Conservation (phyloP, 92 coral and sea anemone species). For the Actinostola sp. region DNA sequence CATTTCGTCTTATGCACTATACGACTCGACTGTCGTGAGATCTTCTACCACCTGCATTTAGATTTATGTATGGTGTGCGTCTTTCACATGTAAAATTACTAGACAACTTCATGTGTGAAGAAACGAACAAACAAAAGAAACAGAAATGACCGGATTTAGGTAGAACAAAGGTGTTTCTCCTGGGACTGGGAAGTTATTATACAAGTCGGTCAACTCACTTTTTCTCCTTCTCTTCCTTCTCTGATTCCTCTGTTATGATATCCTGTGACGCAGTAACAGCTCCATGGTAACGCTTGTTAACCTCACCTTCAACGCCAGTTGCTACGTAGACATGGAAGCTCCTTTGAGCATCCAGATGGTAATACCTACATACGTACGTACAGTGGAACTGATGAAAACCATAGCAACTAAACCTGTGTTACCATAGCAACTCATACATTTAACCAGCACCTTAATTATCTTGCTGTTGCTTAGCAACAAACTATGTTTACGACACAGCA, state of each 20-base stretch:
- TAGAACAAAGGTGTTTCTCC: too few relatives aligned
- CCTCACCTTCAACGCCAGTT: slow-evolving; percentile 36
- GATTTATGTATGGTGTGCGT: too few relatives aligned
- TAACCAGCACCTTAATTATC: too few relatives aligned
- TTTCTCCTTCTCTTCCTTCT: slow-evolving; percentile 9
- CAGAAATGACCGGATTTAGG: too few relatives aligned
- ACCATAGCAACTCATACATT: slow-evolving; percentile 5
- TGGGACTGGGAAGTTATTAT: slow-evolving; percentile 14
- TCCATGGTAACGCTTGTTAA: slow-evolving; percentile 45
- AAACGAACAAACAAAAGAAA: too few relatives aligned
- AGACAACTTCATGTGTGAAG: too few relatives aligned
- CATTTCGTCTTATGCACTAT: too few relatives aligned
- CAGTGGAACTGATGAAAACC: slow-evolving; percentile 24
- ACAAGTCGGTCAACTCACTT: slow-evolving; percentile 18
- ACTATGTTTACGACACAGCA: too few relatives aligned
- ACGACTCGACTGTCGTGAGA: too few relatives aligned
- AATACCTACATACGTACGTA: slow-evolving; percentile 43
- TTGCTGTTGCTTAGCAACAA: too few relatives aligned
- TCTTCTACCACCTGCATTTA: too few relatives aligned
- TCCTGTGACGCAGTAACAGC: slow-evolving; percentile 37
- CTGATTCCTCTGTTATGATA: slow-evolving; percentile 9
- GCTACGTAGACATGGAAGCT: slow-evolving; percentile 74
- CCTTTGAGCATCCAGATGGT: slow-evolving; percentile 70
- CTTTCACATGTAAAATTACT: too few relatives aligned
- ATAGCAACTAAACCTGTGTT: not conserved